Evolutionary conservation across 2,888 invertebrate species (phyloP).

Genomic region (Ormyrus nitidulus): DNA sequence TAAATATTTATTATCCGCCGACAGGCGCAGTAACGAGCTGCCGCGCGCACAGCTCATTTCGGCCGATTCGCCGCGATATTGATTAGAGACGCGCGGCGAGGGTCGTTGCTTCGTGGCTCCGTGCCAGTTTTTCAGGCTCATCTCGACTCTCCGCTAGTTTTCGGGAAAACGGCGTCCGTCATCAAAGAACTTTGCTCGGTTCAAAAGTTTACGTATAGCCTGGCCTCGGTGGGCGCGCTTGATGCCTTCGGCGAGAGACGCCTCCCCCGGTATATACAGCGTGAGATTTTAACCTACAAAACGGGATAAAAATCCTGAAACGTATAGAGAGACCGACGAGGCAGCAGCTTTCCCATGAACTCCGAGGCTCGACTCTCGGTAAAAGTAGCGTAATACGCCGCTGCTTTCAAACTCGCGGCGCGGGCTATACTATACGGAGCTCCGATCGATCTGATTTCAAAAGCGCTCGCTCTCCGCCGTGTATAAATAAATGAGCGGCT

Average conservation of each 20-base stretch:
- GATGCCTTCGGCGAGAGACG: too few relatives aligned
- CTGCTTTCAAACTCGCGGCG: constrained; percentile 6
- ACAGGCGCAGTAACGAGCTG: too few relatives aligned
- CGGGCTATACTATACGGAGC: background rate
- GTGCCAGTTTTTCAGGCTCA: too few relatives aligned
- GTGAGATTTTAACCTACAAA: constrained; percentile 51
- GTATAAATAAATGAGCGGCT: too few relatives aligned
- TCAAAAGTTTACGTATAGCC: too few relatives aligned
- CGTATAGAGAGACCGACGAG: constrained; percentile 5
- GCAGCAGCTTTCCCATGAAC: constrained; percentile 45
- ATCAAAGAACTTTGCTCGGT: background rate
- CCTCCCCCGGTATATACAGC: constrained; percentile 2
- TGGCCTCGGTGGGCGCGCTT: too few relatives aligned
- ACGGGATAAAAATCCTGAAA: constrained; percentile 29
- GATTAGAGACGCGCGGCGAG: too few relatives aligned
- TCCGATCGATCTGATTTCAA: constrained; percentile 32
- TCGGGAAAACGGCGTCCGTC: background rate
- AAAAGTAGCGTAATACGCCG: constrained; percentile 25
- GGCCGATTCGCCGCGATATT: too few relatives aligned
- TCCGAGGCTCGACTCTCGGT: constrained; percentile 13
- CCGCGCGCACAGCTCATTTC: too few relatives aligned
- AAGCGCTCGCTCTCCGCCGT: background rate
- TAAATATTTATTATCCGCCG: too few relatives aligned
- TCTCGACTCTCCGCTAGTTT: too few relatives aligned
- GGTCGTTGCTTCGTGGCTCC: too few relatives aligned